These are phyloP conservation scores for Papilio gigon DNA, from an alignment of 2,888 invertebrate genomes.

Conservation along the genomic window DNA sequence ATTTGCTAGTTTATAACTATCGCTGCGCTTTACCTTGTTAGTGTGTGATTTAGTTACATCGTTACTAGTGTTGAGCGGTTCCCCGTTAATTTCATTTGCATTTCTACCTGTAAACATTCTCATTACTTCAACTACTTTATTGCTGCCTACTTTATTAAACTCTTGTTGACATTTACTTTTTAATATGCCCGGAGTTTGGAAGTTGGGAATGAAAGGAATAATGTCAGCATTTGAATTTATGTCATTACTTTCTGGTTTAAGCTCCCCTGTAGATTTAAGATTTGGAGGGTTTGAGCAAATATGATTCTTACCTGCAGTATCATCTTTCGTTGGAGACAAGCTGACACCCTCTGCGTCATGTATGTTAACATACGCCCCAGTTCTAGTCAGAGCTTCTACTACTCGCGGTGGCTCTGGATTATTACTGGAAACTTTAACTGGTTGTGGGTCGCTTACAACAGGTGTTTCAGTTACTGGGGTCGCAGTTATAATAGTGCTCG, in stretches of 20 bases:
- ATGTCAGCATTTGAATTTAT: conserved; percentile 61
- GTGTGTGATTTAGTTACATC: conserved; percentile 57
- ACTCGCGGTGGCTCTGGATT: conserved; percentile 70
- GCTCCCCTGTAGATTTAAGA: conserved; percentile 52
- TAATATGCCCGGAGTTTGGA: conserved; percentile 74
- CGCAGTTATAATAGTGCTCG: conserved; percentile 85
- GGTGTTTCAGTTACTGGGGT: conserved; percentile 70
- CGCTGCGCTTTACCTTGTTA: conserved; percentile 88
- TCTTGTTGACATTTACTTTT: conserved; percentile 66
- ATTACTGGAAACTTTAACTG: conserved; percentile 58
- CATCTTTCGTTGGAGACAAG: conserved; percentile 83
- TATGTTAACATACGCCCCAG: conserved; percentile 88
- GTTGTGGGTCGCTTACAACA: conserved; percentile 51
- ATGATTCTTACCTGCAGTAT: conserved; percentile 86
- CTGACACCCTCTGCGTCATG: conserved; percentile 84
- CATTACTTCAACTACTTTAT: conserved; percentile 76
- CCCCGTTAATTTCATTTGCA: conserved; percentile 46
- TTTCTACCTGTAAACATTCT: conserved; percentile 75
- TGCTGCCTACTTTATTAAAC: conserved; percentile 61
- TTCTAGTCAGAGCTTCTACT: conserved; percentile 76
- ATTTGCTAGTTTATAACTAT: conserved; percentile 93
- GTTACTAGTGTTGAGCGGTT: conserved; percentile 50
- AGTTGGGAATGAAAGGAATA: conserved; percentile 75
- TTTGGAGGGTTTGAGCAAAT: conserved; percentile 42
- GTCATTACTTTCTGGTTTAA: conserved; percentile 57